Base-by-base conservation (phyloP, 2,888 invertebrate species). In the Chloroclystis v-ata region DNA sequence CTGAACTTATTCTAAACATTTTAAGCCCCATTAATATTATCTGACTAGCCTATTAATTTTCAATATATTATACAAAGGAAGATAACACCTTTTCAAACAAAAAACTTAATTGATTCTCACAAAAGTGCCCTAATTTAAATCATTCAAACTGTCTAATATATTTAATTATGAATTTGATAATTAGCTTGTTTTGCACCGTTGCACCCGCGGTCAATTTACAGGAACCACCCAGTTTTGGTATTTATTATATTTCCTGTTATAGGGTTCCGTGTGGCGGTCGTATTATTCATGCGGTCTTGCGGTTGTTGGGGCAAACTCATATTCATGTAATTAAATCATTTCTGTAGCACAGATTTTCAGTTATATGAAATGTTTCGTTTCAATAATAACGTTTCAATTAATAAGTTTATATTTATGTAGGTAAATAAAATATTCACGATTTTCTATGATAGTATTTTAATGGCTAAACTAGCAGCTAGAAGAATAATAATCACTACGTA, bases 161-260 rank as follows among this genome's bases (percentile, higher is more conserved):
- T 76, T 75, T 76, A 75, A 81, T 79, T 79, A 79, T 71, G 69
- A 77, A 75, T 74, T 78, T 76, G 66, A 76, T 78, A 82, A 82
- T 80, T 80, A 80, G 74, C 48, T 60, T 60, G 68, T 49, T 63
- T 59, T 61, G 73, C 76, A 69, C 68, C 72, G 72, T 37, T 56
- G 56, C 39, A 16, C 40, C 32, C 40, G 41, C 37, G 52, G 43
- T 45, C 32, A 49, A 43, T 40, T 48, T 45, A 52, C 52, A 14
- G 8, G 9, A 50, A 56, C 57, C 56, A 54, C 57, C 54, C 56
- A 54, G 55, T 39, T 55, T 50, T 25, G 52, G 52, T 53, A 47
- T 52, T 51, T 54, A 44, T 52, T 56, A 50, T 43, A 56, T 47
- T 50, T 53, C 28, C 42, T 37, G 37, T 26, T 35, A 49, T 24